phyloP scores from a whole-genome alignment of 30 jellyfish, hydroid and myxozoan species.

The Rhopilema esculentum region DNA sequence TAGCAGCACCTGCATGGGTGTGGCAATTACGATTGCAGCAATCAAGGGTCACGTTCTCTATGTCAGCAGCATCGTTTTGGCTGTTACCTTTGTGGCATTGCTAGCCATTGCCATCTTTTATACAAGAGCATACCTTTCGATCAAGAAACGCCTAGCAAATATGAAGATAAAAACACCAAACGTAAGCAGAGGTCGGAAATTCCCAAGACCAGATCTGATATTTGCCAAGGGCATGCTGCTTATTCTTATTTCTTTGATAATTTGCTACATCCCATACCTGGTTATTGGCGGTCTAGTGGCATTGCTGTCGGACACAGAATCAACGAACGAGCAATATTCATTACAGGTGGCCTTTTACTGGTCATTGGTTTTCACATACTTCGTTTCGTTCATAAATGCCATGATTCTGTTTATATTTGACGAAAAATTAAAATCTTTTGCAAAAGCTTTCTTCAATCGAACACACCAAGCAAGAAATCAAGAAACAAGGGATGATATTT shows the following conservation, averaged over 20 bases:
- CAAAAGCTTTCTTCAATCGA: not conserved
- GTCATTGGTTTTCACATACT: not conserved
- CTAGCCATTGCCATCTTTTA: not conserved
- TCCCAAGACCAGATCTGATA: slow-evolving; percentile 31
- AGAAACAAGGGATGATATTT: not conserved
- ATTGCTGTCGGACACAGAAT: not conserved
- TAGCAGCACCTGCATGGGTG: not conserved
- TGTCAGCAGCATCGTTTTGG: not conserved
- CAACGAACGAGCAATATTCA: not conserved
- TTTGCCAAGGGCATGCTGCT: slow-evolving; percentile 37
- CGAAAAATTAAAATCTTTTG: slow-evolving; percentile 6
- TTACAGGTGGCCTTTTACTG: slow-evolving; percentile 15
- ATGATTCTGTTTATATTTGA: slow-evolving; percentile 18
- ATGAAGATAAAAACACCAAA: not conserved
- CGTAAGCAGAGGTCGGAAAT: not conserved
- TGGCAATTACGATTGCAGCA: slow-evolving; percentile 1
- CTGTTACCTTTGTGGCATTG: not conserved
- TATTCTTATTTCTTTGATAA: slow-evolving; percentile 15
- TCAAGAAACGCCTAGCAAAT: not conserved
- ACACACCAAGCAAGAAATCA: not conserved
- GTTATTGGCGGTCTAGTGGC: slow-evolving; percentile 10
- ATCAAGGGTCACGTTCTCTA: slow-evolving; percentile 9
- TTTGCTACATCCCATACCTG: slow-evolving; percentile 32
- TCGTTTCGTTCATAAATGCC: slow-evolving; percentile 16
- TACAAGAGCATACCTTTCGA: not conserved